Evolutionary conservation across 2,888 invertebrate genomes (phyloP).

Genomic region (Lobophora halterata): DNA sequence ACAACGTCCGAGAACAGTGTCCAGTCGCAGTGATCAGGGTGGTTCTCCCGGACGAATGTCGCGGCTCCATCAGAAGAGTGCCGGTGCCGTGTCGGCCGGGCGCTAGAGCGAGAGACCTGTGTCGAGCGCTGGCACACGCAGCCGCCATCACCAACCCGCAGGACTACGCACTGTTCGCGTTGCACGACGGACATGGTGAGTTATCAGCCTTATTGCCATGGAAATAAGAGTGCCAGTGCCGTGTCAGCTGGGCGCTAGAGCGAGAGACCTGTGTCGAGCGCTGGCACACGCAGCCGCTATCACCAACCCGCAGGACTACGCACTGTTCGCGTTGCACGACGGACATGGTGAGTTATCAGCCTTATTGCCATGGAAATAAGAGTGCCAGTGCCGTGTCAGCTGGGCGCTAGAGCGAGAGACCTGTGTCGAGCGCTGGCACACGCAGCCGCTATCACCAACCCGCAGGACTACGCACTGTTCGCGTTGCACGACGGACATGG

Average conservation of each 20-base stretch:
- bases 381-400: constrained; percentile 95
- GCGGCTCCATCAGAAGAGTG: constrained; percentile 94
- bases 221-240: constrained; percentile 95
- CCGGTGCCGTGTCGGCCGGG: constrained; percentile 96
- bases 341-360: constrained; percentile 93
- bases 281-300: constrained; percentile 97
- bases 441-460: constrained; percentile 96
- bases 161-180: constrained; percentile 95
- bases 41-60: constrained; percentile 95
- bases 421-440: constrained; percentile 97
- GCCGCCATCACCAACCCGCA: constrained; percentile 97
- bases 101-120: constrained; percentile 95
- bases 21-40: constrained; percentile 87
- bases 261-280: constrained; percentile 95
- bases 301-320: constrained; percentile 98
- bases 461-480: constrained; percentile 97
- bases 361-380: no score
- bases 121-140: constrained; percentile 96
- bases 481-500: constrained; percentile 95
- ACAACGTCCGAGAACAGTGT: constrained; percentile 44
- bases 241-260: constrained; percentile 95
- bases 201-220: no score
- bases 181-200: constrained; percentile 94
- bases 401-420: constrained; percentile 95
- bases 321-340: constrained; percentile 93